Evolutionary conservation across 2,113 vertebrate species (phyloP).

Genomic region (Emydocephalus ijimae): DNA sequence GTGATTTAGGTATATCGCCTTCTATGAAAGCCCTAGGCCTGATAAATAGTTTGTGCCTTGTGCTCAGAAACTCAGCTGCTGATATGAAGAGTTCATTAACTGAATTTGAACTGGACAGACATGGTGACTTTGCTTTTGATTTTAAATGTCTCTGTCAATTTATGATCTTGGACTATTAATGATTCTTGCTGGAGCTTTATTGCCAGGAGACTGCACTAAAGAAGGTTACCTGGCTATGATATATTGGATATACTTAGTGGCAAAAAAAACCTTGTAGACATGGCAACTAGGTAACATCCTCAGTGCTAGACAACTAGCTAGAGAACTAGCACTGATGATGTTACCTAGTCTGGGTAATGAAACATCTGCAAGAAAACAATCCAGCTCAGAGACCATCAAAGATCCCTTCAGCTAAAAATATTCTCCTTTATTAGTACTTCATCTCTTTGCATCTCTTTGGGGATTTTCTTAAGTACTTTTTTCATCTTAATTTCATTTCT

Average conservation of each 20-base stretch:
- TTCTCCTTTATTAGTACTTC: slow-evolving; percentile 3
- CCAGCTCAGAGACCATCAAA: too few species aligned
- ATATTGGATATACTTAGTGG: background rate
- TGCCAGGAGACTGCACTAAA: background rate
- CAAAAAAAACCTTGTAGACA: background rate
- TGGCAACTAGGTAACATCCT: background rate
- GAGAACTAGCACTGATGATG: background rate
- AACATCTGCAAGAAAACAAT: too few species aligned
- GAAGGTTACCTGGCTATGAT: background rate
- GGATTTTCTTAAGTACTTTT: slow-evolving; percentile 7
- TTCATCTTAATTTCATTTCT: slow-evolving; percentile 20
- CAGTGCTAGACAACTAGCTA: background rate
- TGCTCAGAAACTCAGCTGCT: background rate
- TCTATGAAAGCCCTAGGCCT: background rate
- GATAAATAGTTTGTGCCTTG: background rate
- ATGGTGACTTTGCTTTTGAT: background rate
- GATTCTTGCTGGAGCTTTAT: background rate
- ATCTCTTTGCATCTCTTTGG: background rate
- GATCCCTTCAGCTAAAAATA: too few species aligned
- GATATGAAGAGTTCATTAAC: background rate
- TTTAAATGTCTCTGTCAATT: background rate
- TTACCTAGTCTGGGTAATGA: too few species aligned
- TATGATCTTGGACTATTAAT: background rate
- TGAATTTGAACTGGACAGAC: background rate
- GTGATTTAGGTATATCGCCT: background rate